Percentiles rank a stretch among this genome's conserved stretches.
These are phyloP conservation scores for Tinea pellionella DNA, from an alignment of 2,888 invertebrate genomes.

Conservation along the genomic window DNA sequence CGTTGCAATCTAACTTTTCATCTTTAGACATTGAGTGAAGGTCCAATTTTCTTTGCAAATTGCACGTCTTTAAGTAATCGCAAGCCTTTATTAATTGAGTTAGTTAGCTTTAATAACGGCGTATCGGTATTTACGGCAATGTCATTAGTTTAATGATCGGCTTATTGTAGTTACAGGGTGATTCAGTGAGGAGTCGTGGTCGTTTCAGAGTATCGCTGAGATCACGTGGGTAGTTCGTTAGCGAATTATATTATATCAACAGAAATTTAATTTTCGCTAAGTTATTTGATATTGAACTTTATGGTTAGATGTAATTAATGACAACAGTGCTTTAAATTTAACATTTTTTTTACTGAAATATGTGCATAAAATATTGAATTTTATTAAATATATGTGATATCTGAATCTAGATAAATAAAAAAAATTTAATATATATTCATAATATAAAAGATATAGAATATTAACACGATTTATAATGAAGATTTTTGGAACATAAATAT, in stretches of 20 bases:
- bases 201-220: conserved; percentile 1
- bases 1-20: conserved; percentile 29
- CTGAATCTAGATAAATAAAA: too few relatives aligned
- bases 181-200: conserved; percentile 18
- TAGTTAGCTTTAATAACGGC: conserved; percentile 39
- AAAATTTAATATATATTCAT: too few relatives aligned
- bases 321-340: too few relatives aligned
- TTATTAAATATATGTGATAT: too few relatives aligned
- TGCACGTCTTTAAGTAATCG: conserved; percentile 6
- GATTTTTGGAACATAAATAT: too few relatives aligned
- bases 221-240: not conserved
- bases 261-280: not conserved
- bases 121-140: conserved; percentile 40
- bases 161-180: conserved; percentile 29
- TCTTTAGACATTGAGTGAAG: conserved; percentile 10
- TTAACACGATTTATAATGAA: too few relatives aligned
- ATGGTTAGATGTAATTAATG: not conserved
- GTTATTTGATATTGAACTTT: not conserved
- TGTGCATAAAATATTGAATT: too few relatives aligned
- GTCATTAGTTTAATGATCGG: conserved; percentile 45
- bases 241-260: not conserved
- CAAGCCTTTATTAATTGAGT: conserved; percentile 37
- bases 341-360: too few relatives aligned
- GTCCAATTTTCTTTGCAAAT: conserved; percentile 6
- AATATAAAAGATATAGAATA: too few relatives aligned